Conservation (phyloP, 2,888 invertebrate genomes). For the Hirtodrosophila histrioides region DNA sequence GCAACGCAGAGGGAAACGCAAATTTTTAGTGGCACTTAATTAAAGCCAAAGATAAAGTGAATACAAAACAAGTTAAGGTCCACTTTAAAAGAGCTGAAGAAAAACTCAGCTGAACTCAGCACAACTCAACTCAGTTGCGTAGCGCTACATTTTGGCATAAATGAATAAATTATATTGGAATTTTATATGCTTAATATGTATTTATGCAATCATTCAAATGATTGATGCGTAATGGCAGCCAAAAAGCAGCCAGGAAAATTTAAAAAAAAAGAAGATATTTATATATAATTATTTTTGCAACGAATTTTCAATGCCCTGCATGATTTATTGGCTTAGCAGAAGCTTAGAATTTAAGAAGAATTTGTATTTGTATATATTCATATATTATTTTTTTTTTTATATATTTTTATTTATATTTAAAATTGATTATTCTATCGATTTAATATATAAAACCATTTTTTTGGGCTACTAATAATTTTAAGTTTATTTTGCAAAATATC, state of each 20-base stretch:
- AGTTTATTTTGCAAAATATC: too few species aligned
- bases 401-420: neutral
- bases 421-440: neutral
- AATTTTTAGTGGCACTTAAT: constrained; percentile 69
- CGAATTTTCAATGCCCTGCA: constrained; percentile 7
- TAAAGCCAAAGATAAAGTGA: constrained; percentile 63
- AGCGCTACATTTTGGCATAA: constrained; percentile 52
- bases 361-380: neutral
- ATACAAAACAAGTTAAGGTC: constrained; percentile 35
- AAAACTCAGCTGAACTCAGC: neutral
- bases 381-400: too few species aligned
- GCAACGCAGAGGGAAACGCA: constrained; percentile 29
- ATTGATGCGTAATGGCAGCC: constrained; percentile 60
- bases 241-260: constrained; percentile 13
- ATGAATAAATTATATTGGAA: constrained; percentile 65
- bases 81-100: constrained; percentile 11
- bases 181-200: constrained; percentile 52
- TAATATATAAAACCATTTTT: too few species aligned
- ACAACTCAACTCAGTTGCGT: constrained; percentile 6
- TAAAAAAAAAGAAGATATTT: neutral
- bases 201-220: constrained; percentile 58
- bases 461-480: too few species aligned
- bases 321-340: neutral
- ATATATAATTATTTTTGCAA: neutral
- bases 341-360: too few species aligned